These are phyloP conservation scores for Semotilus atromaculatus DNA, from an alignment of 2,797 vertebrate species.

Conservation along the genomic window DNA sequence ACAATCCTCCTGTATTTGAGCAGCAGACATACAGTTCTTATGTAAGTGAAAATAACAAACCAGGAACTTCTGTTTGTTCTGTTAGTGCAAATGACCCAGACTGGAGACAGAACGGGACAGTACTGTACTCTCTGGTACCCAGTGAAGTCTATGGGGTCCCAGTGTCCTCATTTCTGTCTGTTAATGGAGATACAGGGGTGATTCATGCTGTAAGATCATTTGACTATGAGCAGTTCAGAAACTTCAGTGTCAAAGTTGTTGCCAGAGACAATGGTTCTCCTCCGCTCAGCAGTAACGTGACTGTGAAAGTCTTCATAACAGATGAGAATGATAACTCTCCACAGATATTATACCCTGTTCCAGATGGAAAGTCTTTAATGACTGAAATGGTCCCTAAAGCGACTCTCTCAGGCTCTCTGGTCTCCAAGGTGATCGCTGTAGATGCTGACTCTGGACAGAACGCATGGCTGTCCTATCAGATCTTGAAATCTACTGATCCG, in stretches of 20 bases:
- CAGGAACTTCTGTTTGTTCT: slow-evolving; percentile 60
- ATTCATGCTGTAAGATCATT: slow-evolving; percentile 49
- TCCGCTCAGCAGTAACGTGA: slow-evolving; percentile 74
- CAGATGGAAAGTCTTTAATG: slow-evolving; percentile 65
- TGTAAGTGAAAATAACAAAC: slow-evolving; percentile 68
- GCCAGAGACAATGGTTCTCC: slow-evolving; percentile 74
- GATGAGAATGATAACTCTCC: slow-evolving; percentile 84
- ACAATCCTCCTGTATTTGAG: slow-evolving; percentile 68
- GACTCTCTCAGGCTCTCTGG: slow-evolving; percentile 68
- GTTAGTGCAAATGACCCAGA: slow-evolving; percentile 56
- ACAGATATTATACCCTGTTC: slow-evolving; percentile 73
- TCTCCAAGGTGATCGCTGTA: slow-evolving; percentile 82
- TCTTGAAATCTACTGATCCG: slow-evolving; percentile 76
- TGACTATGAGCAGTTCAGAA: slow-evolving; percentile 50
- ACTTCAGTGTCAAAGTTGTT: slow-evolving; percentile 67
- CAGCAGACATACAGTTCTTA: slow-evolving; percentile 66
- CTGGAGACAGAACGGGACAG: slow-evolving; percentile 56
- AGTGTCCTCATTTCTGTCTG: slow-evolving; percentile 46
- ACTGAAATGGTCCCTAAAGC: slow-evolving; percentile 57
- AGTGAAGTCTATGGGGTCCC: slow-evolving; percentile 38
- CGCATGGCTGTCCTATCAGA: slow-evolving; percentile 66
- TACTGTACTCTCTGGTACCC: slow-evolving; percentile 50
- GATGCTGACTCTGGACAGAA: slow-evolving; percentile 82
- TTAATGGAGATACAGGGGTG: slow-evolving; percentile 50
- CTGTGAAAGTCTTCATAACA: slow-evolving; percentile 78